Conservation (phyloP, 2,888 invertebrate genomes). For the Myopa tessellatipennis region DNA sequence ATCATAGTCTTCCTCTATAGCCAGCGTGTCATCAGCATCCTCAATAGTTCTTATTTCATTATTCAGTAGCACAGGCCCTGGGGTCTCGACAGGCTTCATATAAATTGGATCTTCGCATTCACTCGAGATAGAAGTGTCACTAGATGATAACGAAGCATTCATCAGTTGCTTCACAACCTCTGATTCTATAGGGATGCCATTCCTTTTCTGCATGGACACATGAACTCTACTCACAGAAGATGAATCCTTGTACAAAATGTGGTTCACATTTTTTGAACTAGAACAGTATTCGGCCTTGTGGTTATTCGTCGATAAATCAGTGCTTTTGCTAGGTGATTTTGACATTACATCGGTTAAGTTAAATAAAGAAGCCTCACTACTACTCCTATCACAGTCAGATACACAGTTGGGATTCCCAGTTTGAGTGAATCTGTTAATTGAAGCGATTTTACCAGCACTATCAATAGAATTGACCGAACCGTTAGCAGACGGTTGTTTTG, state of each 20-base stretch:
- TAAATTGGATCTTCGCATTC: constrained; percentile 61
- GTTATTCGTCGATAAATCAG: background rate
- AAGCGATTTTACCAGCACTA: constrained; percentile 34
- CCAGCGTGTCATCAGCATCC: background rate
- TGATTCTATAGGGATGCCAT: constrained; percentile 26
- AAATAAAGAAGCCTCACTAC: constrained; percentile 27
- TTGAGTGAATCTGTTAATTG: constrained; percentile 23
- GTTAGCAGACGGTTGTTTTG: constrained; percentile 50
- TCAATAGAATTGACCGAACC: constrained; percentile 34
- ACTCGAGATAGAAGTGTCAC: constrained; percentile 65
- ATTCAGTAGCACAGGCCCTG: background rate
- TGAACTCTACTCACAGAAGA: constrained; percentile 15
- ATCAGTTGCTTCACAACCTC: constrained; percentile 48
- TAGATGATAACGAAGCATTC: constrained; percentile 59
- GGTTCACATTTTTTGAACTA: constrained; percentile 14
- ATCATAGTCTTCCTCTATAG: constrained; percentile 44
- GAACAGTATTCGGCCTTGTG: constrained; percentile 4
- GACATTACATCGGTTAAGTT: constrained; percentile 41
- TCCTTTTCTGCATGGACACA: background rate
- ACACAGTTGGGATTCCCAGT: constrained; percentile 42
- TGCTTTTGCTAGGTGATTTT: constrained; percentile 37
- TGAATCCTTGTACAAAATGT: background rate
- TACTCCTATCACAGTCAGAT: constrained; percentile 11
- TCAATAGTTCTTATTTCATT: constrained; percentile 1
- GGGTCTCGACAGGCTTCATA: constrained; percentile 37